phyloP scores from a whole-genome alignment of 23 tunicate genomes.

The Styela plicata region DNA sequence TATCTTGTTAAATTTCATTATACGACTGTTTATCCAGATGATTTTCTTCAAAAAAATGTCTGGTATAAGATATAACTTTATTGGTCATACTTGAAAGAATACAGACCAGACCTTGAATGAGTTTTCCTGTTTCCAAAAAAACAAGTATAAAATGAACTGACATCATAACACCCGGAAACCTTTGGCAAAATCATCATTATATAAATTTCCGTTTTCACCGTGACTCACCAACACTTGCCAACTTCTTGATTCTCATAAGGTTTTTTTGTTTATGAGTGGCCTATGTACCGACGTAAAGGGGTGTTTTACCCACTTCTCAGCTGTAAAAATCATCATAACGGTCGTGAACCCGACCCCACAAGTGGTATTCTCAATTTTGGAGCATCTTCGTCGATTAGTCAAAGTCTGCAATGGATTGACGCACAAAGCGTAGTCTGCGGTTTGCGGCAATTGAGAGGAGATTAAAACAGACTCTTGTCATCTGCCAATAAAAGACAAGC shows the following conservation, averaged over 20 bases:
- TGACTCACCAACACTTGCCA: neutral
- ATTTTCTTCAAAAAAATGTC: too few species aligned
- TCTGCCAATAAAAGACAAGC: neutral
- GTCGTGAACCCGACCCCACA: neutral
- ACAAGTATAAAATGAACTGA: too few species aligned
- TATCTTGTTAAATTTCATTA: neutral
- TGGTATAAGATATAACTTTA: too few species aligned
- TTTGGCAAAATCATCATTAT: too few species aligned
- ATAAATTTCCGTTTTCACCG: neutral
- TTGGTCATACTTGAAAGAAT: too few species aligned
- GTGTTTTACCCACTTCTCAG: neutral
- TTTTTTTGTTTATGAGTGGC: too few species aligned
- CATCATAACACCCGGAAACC: too few species aligned
- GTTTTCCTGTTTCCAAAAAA: too few species aligned
- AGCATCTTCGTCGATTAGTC: neutral
- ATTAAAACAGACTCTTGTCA: neutral
- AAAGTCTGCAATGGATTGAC: neutral
- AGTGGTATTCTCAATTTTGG: neutral
- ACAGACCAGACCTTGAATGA: too few species aligned
- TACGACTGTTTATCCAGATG: too few species aligned
- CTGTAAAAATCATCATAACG: neutral
- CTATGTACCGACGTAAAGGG: too few species aligned
- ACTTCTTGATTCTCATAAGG: neutral
- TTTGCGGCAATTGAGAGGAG: neutral
- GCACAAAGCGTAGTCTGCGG: neutral